Evolutionary conservation across 2,797 vertebrate genomes (phyloP), one percentile per base, ranked within the genome.

Genomic region (Sebastes nivosus): DNA sequence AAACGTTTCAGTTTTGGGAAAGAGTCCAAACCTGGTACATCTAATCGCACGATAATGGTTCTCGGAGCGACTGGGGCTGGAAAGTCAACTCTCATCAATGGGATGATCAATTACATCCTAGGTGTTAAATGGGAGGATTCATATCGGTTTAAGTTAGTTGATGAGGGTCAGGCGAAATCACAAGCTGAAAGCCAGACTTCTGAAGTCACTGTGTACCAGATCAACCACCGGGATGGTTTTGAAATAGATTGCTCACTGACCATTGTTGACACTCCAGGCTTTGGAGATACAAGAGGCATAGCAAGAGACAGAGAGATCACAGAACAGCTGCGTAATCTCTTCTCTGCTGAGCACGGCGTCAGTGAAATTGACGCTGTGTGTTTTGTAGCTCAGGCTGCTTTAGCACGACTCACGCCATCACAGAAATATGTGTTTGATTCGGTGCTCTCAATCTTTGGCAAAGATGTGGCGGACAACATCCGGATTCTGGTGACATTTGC

Each of bases 31-130:
- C 0, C 1, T 14, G 20, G 0, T 2, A 61, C 8, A 46, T 2
- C 0, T 1, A 68, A 86, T 16, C 71, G 74, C 29, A 88, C 82
- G 3, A 66, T 90, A 2, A 74, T 85, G 54, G 60, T 90, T 30
- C 32, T 90, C 1, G 87, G 88, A 46, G 79, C 66, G 0, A 70
- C 79, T 9, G 82, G 86, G 4, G 66, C 66, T 8, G 79, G 78
- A n/a, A 79, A 54, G 52, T 24, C 63, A 3, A 64, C 71, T 75
- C 57, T 80, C 13, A 64, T 80, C 46, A 79, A 87, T 2, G 79
- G 74, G 16, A 84, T 89, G 76, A 81, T 89, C 38, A 89, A 89
- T 25, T 86, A 87, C 74, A 87, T 93, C n/a, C 18, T 90, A 7
- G 86, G 89, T 12, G 83, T 93, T 0, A 0, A 81, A 5, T 89